Percentiles rank a stretch among this genome's conserved stretches.
Conservation (phyloP, 2,113 vertebrate species). For the Patagioenas fasciata region DNA sequence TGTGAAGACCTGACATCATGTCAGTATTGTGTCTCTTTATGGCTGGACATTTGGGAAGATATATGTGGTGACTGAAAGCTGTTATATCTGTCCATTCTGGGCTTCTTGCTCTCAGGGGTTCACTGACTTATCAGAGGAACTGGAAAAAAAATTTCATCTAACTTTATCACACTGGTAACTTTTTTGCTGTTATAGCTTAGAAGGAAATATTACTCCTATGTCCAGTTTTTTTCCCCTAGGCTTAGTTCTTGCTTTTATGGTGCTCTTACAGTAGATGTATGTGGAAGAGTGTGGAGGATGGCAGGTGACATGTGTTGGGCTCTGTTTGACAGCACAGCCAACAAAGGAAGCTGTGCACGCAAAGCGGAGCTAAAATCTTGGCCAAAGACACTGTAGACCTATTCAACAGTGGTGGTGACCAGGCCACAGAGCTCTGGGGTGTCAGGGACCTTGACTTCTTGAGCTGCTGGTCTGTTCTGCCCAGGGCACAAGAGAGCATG, state of each 20-base stretch:
- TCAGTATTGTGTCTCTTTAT: background rate
- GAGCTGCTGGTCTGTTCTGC: background rate
- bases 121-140: background rate
- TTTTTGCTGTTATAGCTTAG: background rate
- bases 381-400: background rate
- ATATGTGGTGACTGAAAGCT: background rate
- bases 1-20: background rate
- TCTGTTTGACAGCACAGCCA: background rate
- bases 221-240: background rate
- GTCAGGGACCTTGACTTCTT: fast-evolving
- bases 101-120: background rate
- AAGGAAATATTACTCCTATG: background rate
- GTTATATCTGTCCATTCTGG: background rate
- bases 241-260: background rate
- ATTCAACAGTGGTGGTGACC: background rate
- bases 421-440: fast-evolving
- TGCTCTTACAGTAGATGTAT: background rate
- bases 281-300: background rate
- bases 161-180: background rate
- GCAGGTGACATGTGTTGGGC: background rate
- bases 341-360: fast-evolving
- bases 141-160: background rate
- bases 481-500: too few relatives aligned
- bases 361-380: background rate
- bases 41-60: background rate